A percentile compares a stretch with the other conserved stretches of the same genome.
Evolutionary conservation across 1,140 invertebrate species (phyloP).

Genomic region (Andrena cerasifolii): DNA sequence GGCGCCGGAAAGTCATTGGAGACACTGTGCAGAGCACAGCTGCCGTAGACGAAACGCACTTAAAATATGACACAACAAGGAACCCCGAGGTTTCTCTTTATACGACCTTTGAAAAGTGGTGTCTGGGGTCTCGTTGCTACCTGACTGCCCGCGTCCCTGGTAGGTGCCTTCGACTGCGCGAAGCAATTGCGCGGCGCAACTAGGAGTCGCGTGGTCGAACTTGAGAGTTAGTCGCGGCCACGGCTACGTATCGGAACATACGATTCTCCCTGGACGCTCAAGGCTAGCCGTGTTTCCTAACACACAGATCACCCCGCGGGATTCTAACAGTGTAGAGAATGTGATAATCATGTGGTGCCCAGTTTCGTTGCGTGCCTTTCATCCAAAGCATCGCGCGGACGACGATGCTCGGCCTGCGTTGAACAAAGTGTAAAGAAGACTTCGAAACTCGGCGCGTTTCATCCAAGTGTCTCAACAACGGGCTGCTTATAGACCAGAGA

Average conservation of each 20-base stretch:
- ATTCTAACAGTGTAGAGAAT: not conserved
- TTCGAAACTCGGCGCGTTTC: no score
- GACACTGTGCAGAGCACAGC: not conserved
- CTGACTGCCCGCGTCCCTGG: conserved; percentile 14
- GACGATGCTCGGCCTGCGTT: not conserved
- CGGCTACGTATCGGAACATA: conserved; percentile 55
- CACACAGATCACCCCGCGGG: not conserved
- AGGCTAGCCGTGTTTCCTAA: not conserved
- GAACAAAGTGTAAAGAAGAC: not conserved
- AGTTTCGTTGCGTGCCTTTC: not conserved
- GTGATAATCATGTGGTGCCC: conserved; percentile 10
- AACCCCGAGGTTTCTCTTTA: not conserved
- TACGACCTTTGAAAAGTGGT: not conserved
- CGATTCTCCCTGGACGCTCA: not conserved
- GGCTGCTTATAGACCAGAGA: no score
- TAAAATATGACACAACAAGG: not conserved
- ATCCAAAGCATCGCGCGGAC: not conserved
- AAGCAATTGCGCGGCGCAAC: conserved; percentile 58
- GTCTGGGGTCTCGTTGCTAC: conserved; percentile 11
- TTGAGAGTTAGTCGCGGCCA: conserved; percentile 65
- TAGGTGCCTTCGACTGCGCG: conserved; percentile 54
- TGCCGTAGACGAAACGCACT: no score
- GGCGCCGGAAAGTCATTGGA: not conserved
- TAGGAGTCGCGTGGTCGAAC: conserved; percentile 61
- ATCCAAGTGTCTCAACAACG: no score